Conservation (phyloP, 2,113 vertebrate species). For the Leucoraja erinaceus region DNA sequence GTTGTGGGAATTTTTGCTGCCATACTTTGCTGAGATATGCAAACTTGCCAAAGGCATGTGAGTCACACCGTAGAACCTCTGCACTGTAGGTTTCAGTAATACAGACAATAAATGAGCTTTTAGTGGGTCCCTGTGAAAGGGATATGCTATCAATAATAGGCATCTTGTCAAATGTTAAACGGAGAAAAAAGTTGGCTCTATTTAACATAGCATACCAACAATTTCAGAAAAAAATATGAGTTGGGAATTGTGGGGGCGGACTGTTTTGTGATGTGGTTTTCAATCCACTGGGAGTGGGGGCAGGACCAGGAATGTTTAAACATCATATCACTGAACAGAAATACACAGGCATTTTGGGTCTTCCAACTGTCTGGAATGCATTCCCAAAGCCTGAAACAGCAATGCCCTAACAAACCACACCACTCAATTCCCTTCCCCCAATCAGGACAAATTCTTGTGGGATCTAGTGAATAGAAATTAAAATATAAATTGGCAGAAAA, state of each 20-base stretch:
- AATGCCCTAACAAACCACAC: neutral
- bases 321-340: neutral
- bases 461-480: slow-evolving; percentile 1
- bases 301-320: neutral
- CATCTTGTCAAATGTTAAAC: neutral
- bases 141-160: neutral
- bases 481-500: neutral
- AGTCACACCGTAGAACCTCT: neutral
- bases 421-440: neutral
- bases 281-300: neutral
- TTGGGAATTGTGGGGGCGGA: neutral
- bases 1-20: neutral
- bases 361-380: neutral
- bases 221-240: neutral
- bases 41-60: neutral
- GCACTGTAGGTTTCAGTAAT: neutral
- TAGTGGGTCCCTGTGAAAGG: neutral
- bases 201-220: neutral
- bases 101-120: neutral
- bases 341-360: neutral
- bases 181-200: neutral
- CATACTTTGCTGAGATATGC: neutral
- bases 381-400: slow-evolving; percentile 13
- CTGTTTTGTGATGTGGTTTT: neutral
- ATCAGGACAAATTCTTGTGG: neutral